These are phyloP conservation scores for Glossophaga mutica DNA, from an alignment of 2,797 vertebrate species.

Conservation along the genomic window DNA sequence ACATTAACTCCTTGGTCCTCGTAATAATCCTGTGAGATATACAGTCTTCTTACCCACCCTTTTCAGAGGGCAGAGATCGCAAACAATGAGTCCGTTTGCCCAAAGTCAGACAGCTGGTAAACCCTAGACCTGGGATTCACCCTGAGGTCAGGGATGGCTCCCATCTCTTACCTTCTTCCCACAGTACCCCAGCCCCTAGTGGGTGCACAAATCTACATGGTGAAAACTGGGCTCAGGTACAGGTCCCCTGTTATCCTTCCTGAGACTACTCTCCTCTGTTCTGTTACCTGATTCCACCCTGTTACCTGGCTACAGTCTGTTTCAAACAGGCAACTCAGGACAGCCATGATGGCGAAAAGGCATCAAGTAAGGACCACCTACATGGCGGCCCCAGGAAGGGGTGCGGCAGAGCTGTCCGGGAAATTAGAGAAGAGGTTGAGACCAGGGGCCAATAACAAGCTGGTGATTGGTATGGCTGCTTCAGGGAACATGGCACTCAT, in stretches of 20 bases:
- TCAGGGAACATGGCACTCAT: not conserved
- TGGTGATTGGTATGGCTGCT: not conserved
- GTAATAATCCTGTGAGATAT: not conserved
- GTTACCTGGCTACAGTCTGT: not conserved
- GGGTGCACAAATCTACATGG: not conserved
- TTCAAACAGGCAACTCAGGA: not conserved
- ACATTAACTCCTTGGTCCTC: not conserved
- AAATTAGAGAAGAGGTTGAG: not conserved
- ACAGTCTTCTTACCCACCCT: not conserved
- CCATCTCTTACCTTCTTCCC: not conserved
- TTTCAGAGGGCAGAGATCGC: not conserved
- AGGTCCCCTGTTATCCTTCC: not conserved
- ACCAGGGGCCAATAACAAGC: not conserved
- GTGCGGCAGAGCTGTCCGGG: not conserved
- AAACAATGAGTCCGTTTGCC: not conserved
- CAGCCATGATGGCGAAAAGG: not conserved
- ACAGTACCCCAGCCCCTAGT: not conserved
- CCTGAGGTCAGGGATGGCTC: not conserved
- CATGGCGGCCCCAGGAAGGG: not conserved
- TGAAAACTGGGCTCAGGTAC: not conserved
- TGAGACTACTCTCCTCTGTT: not conserved
- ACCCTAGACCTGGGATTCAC: not conserved
- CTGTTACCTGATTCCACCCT: not conserved
- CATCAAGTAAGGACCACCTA: not conserved
- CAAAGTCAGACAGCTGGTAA: not conserved